Conservation (phyloP, 1,140 invertebrate genomes). For the Drosophila ambigua region DNA sequence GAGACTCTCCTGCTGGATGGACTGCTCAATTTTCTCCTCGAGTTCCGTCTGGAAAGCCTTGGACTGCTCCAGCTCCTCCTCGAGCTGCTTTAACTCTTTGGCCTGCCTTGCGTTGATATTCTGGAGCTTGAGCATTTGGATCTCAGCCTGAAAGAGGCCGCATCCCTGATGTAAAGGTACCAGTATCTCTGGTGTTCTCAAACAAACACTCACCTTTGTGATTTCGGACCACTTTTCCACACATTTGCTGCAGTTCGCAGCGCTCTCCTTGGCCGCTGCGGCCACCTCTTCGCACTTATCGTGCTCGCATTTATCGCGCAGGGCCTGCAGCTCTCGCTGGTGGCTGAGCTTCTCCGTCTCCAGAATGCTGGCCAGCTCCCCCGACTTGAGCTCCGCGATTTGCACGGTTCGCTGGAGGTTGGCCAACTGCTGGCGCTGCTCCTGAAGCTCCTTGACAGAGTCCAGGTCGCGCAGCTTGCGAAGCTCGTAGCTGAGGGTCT, state of each 20-base stretch:
- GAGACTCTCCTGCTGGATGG: constrained; percentile 84
- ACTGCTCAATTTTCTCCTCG: constrained; percentile 54
- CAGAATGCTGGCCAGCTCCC: constrained; percentile 71
- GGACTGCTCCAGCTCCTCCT: constrained; percentile 49
- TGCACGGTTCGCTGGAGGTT: constrained; percentile 60
- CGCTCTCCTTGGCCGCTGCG: constrained; percentile 48
- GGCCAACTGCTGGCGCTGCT: constrained; percentile 59
- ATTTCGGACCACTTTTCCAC: constrained; percentile 67
- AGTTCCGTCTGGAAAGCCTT: constrained; percentile 50
- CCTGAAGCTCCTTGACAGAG: constrained; percentile 63
- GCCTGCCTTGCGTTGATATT: constrained; percentile 60
- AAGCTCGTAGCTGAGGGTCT: constrained; percentile 64
- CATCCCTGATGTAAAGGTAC: no score
- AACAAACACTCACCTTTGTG: constrained; percentile 57
- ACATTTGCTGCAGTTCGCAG: constrained; percentile 71
- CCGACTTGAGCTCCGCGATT: constrained; percentile 68
- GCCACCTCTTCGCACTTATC: constrained; percentile 46
- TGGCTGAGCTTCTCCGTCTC: constrained; percentile 65
- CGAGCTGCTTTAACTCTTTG: constrained; percentile 59
- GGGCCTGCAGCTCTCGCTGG: constrained; percentile 58
- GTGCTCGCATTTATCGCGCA: constrained; percentile 62
- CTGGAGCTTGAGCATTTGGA: constrained; percentile 68
- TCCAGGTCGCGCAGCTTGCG: constrained; percentile 61
- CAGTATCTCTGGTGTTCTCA: no score
- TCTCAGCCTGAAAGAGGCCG: constrained; percentile 64